Evolutionary conservation across 2,113 vertebrate species (phyloP), one percentile per base, ranked within the genome.

Genomic region (Bambusicola thoracicus): DNA sequence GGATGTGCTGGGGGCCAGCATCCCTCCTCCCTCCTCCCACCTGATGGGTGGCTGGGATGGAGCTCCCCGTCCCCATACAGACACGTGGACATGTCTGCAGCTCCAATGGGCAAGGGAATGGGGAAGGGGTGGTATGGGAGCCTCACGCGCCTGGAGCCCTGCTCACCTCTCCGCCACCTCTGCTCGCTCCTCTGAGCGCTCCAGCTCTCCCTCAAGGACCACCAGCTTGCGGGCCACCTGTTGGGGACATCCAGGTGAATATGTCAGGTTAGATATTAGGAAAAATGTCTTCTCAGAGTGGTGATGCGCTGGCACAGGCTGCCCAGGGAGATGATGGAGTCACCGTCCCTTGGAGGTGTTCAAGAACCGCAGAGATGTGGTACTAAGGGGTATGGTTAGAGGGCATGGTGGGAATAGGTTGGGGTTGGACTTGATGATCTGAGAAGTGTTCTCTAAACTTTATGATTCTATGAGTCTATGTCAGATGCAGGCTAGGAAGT

Each of bases 151-250:
- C 0, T 0, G 11, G 15, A 56, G 29, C 10, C 16, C 41, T 0
- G 0, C 70, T 99, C 96, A 99, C 99, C 99, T 99, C 97, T 99
- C 99, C 0, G 99, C 99, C 92, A 99, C 98, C 93, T 99, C 99
- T 40, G 99, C 99, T 38, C 99, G 98, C 96, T 99, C 99, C 96
- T 99, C 99, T 3, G 99, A 99, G 86, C 99, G 99, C 90, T 99
- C 99, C 96, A 99, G 98, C 82, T 99, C 99, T 19, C 99, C 98
- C 97, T 99, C 99, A 84, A 99, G 98, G 90, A 99, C 98, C 8
- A 99, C 99, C 91, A 99, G 98, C 95, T 99, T 99, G 75, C 99
- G 98, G 32, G 99, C 99, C 1, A 99, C 99, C 99, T 99, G 97
- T 55, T 1, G 11, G 65, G 1, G 3, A 44, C 44, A 87, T 36